These are phyloP conservation scores for Eolophus roseicapilla DNA, from an alignment of 2,113 vertebrate genomes.

Conservation along the genomic window DNA sequence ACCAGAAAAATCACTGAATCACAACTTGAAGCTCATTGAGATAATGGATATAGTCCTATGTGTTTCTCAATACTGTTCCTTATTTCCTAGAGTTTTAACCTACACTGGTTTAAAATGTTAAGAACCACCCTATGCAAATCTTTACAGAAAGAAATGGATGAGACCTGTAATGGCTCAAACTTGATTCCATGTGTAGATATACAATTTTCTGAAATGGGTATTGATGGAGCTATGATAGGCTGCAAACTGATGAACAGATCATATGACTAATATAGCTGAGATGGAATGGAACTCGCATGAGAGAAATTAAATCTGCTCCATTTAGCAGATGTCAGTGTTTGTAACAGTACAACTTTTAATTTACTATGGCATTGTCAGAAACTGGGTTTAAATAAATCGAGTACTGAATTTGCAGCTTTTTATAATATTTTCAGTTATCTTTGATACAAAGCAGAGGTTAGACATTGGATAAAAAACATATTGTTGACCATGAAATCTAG, in stretches of 20 bases:
- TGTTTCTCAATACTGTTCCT: neutral
- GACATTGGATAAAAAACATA: neutral
- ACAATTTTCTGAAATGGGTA: neutral
- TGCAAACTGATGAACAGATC: conserved; percentile 3
- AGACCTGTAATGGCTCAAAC: neutral
- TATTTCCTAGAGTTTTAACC: neutral
- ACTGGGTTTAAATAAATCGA: neutral
- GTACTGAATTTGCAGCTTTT: neutral
- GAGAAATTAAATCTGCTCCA: conserved; percentile 39
- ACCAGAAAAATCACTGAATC: neutral
- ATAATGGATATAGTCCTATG: neutral
- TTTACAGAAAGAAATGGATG: neutral
- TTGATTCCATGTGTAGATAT: neutral
- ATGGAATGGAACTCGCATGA: conserved; percentile 7
- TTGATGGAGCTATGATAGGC: neutral
- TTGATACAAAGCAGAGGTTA: neutral
- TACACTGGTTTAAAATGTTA: neutral
- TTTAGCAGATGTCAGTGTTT: conserved; percentile 19
- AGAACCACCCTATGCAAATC: neutral
- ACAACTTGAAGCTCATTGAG: neutral
- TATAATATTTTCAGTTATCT: neutral
- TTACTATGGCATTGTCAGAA: neutral
- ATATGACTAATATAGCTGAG: neutral
- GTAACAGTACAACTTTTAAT: neutral
- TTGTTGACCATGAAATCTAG: neutral